Evolutionary conservation across 1,140 invertebrate genomes (phyloP).

Genomic region (Drosophila sp.): DNA sequence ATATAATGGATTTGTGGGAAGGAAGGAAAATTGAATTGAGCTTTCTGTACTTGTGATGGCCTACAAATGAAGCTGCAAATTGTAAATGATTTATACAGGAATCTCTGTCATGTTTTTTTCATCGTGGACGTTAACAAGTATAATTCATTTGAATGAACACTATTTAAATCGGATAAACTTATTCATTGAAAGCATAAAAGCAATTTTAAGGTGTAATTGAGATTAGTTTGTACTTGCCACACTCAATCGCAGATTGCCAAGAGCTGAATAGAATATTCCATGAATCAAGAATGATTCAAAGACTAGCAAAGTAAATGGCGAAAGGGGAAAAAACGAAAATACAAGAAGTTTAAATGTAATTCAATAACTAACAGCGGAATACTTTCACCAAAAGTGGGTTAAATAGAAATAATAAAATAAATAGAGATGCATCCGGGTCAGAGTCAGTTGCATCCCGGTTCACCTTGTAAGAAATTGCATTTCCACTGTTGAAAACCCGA

Average conservation of each 20-base stretch:
- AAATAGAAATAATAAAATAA: conserved; percentile 11
- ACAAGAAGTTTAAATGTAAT: conserved; percentile 61
- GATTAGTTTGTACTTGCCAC: conserved; percentile 18
- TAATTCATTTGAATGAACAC: neutral
- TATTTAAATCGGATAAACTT: neutral
- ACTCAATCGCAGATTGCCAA: conserved; percentile 8
- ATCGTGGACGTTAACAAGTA: too few species aligned
- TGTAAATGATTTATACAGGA: conserved; percentile 4
- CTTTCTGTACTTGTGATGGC: neutral
- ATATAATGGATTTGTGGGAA: conserved; percentile 24
- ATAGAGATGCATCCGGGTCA: conserved; percentile 48
- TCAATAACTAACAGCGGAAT: conserved; percentile 73
- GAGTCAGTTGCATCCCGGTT: neutral
- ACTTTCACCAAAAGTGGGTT: conserved; percentile 44
- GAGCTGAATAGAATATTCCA: neutral
- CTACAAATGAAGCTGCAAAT: conserved; percentile 7
- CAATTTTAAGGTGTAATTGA: neutral
- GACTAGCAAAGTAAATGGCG: conserved; percentile 3
- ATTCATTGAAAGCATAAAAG: neutral
- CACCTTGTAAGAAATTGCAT: conserved; percentile 68
- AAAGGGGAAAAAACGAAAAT: conserved; percentile 11
- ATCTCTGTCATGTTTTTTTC: neutral
- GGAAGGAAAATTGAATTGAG: neutral
- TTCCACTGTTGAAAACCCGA: conserved; percentile 38
- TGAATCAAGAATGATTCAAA: conserved; percentile 27